Evolutionary conservation across 2,888 invertebrate genomes (phyloP).

Genomic region (Tinea trinotella): DNA sequence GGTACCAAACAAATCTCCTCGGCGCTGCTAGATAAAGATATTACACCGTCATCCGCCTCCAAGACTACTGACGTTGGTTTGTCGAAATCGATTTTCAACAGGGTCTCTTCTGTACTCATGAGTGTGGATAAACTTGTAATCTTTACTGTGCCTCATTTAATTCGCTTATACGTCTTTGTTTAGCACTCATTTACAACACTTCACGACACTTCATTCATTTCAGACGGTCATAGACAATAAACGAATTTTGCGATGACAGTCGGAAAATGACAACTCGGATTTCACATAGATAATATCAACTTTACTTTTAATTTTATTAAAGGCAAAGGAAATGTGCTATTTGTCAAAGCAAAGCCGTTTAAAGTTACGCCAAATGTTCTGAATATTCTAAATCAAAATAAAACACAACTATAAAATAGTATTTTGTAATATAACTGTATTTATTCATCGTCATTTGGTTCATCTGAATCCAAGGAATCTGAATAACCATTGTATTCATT

Average conservation of each 20-base stretch:
- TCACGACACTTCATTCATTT: conserved; percentile 39
- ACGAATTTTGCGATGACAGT: conserved; percentile 22
- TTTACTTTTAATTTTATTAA: not conserved
- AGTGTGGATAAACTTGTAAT: conserved; percentile 60
- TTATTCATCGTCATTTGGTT: conserved; percentile 32
- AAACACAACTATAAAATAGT: no score
- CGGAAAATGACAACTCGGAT: not conserved
- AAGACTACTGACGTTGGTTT: conserved; percentile 56
- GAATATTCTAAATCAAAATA: no score
- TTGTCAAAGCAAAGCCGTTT: no score
- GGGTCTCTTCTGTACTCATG: conserved; percentile 76
- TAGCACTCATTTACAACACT: conserved; percentile 67
- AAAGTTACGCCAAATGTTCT: no score
- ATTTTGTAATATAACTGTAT: no score
- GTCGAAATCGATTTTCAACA: conserved; percentile 76
- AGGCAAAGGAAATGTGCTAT: not conserved
- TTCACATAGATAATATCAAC: not conserved
- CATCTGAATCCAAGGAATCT: conserved; percentile 53
- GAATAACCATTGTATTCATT: conserved; percentile 60
- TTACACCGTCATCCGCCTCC: conserved; percentile 72
- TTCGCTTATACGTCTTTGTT: conserved; percentile 64
- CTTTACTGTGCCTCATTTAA: conserved; percentile 69
- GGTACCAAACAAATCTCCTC: conserved; percentile 85
- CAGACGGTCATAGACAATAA: conserved; percentile 42
- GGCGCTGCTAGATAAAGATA: conserved; percentile 70